These are phyloP conservation scores for Peromyscus nudipes DNA, from an alignment of 2,797 vertebrate species.

Conservation along the genomic window DNA sequence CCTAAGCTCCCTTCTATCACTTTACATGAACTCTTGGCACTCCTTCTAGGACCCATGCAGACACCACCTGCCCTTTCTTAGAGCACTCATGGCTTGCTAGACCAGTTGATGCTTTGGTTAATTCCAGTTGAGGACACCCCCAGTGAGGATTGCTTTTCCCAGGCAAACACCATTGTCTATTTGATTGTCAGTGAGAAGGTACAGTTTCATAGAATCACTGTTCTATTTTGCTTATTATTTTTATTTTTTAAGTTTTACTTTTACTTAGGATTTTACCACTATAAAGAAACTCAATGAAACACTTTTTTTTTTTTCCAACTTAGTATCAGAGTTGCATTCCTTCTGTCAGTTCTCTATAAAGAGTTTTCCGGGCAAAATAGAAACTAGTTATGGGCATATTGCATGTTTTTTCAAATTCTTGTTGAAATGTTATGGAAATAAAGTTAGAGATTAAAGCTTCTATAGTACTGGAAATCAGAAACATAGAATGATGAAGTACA, in stretches of 20 bases:
- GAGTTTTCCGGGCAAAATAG: background rate
- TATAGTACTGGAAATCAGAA: background rate
- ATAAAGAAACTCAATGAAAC: background rate
- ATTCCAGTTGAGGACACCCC: background rate
- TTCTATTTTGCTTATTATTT: background rate
- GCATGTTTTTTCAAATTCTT: constrained; percentile 18
- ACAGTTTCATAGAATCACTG: background rate
- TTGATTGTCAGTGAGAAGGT: background rate
- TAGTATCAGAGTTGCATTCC: background rate
- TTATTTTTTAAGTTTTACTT: constrained; percentile 34
- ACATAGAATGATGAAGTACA: constrained; percentile 43
- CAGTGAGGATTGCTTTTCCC: background rate
- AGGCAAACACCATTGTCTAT: background rate
- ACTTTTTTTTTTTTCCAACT: background rate
- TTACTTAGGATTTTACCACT: background rate
- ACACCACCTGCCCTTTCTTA: background rate
- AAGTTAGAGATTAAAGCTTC: constrained; percentile 51
- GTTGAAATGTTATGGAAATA: constrained; percentile 57
- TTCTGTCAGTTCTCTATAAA: background rate
- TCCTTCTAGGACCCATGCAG: background rate
- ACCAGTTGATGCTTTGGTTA: background rate
- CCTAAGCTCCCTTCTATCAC: background rate
- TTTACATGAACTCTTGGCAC: background rate
- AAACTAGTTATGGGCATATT: background rate
- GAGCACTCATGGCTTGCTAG: background rate